Evolutionary conservation across 1,140 invertebrate species (phyloP).

Genomic region (Pogonomyrmex californicus): DNA sequence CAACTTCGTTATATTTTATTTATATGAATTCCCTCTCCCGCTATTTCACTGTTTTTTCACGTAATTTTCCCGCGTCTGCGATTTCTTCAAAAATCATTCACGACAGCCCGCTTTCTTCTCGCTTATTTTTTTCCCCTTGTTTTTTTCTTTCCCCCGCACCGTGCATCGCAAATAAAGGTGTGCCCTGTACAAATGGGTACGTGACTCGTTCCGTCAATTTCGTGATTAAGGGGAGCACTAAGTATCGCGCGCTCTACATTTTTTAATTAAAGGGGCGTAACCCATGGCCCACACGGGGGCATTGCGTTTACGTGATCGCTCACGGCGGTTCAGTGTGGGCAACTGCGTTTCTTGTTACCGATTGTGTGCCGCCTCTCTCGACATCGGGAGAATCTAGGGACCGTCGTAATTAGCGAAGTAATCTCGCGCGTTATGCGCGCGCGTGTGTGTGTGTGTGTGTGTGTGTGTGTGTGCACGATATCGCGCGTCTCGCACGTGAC

Average conservation of each 20-base stretch:
- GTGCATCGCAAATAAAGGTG: slow-evolving; percentile 26
- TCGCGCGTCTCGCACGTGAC: no score
- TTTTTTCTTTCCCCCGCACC: neutral
- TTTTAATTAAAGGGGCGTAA: slow-evolving; percentile 53
- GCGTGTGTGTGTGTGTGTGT: neutral
- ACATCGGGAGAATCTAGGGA: neutral
- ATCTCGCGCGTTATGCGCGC: neutral
- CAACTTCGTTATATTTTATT: neutral
- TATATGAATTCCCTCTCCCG: neutral
- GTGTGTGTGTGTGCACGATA: no score
- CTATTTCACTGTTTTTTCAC: neutral
- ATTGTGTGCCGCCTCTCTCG: neutral
- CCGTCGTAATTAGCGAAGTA: slow-evolving; percentile 21
- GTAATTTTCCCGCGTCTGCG: neutral
- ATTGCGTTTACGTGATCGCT: slow-evolving; percentile 33
- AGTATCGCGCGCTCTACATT: slow-evolving; percentile 57
- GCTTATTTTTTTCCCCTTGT: neutral
- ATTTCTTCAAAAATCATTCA: neutral
- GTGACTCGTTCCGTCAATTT: slow-evolving; percentile 47
- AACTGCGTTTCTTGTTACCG: neutral
- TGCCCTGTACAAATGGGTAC: slow-evolving; percentile 8
- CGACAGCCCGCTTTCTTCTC: neutral
- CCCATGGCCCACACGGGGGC: neutral
- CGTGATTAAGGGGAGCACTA: slow-evolving; percentile 46
- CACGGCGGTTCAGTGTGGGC: neutral